Base-by-base conservation (phyloP, 2,888 invertebrate genomes). In the Eledona agricola region DNA sequence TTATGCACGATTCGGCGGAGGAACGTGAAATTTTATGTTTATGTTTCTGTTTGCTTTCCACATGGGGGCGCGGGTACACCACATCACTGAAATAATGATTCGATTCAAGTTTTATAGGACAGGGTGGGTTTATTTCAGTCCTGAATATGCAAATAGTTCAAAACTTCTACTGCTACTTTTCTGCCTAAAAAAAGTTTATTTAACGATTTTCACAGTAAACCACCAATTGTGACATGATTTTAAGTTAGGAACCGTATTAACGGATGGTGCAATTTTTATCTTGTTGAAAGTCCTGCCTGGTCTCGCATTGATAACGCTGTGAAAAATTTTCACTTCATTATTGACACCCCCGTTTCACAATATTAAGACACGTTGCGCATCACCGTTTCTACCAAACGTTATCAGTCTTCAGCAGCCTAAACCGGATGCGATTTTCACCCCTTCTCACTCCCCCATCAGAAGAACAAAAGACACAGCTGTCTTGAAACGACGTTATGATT, bases 401-500 rank as follows among this genome's bases (percentile, higher is more conserved):
- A 62, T 62, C 59, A 56, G 52, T 55, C 57, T 55, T 56, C 53
- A 42, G 25, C 59, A 59, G 59, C 47, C 56, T 46, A 54, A 58
- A 51, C 50, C 61, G 51, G 50, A 59, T 59, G 58, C 57, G 53
- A 54, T 51, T 51, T 61, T 58, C 57, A 51, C 55, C 54, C 57
- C 47, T 34, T 47, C 42, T 42, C 26, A 34, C 42, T 49, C 35
- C 28, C 47, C 47, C 47, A 22, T 12, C 12, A 22, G 17, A 37
- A 38, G 43, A 40, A 47, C 52, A 52, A 52, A 52, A 49, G 47
- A 40, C 47, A 49, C 53, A 53, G 47, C 40, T 47, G 53, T 53
- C 47, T 49, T 47, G 47, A 20, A 47, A n/a, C 47, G 45, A 56
- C 56, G 49, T 55, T 54, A 58, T 58, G 55, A 60, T 56, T 58